Evolutionary conservation across 2,797 vertebrate genomes (phyloP).

Genomic region (Sorex maritimensis): DNA sequence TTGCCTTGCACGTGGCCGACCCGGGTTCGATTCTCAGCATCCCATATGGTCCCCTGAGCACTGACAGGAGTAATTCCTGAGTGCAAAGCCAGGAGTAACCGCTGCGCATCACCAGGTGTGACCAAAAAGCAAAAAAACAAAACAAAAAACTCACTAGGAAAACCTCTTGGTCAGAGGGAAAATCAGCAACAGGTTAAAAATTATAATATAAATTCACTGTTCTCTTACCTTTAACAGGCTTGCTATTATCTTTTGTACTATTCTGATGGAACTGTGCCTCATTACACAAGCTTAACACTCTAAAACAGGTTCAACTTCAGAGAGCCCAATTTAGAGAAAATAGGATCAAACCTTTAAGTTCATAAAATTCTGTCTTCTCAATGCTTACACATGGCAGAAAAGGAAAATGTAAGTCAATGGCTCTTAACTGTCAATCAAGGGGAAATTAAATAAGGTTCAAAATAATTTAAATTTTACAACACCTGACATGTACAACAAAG

Average conservation of each 20-base stretch:
- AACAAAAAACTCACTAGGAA: constrained; percentile 10
- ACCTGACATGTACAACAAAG: constrained; percentile 41
- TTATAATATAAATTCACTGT: not conserved
- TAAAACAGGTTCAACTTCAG: constrained; percentile 49
- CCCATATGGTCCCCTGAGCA: too few species aligned
- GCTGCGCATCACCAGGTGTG: too few species aligned
- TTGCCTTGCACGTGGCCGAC: too few species aligned
- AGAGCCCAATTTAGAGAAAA: constrained; percentile 37
- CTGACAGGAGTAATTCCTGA: too few species aligned
- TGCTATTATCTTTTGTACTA: not conserved
- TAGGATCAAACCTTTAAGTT: constrained; percentile 28
- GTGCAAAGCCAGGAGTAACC: too few species aligned
- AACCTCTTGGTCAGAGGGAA: constrained; percentile 33
- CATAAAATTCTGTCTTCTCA: constrained; percentile 64
- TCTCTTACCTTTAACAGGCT: not conserved
- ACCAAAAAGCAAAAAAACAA: too few species aligned
- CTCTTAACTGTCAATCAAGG: constrained; percentile 67
- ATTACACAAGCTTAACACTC: not conserved
- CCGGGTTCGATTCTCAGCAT: too few species aligned
- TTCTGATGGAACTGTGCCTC: not conserved
- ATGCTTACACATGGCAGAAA: constrained; percentile 73
- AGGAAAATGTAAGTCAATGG: constrained; percentile 79
- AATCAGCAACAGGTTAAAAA: constrained; percentile 13
- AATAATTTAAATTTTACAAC: constrained; percentile 72
- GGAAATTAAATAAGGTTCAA: constrained; percentile 70